phyloP scores from a whole-genome alignment of 1,140 invertebrate genomes.

The Macrobrachium rosenbergii region DNA sequence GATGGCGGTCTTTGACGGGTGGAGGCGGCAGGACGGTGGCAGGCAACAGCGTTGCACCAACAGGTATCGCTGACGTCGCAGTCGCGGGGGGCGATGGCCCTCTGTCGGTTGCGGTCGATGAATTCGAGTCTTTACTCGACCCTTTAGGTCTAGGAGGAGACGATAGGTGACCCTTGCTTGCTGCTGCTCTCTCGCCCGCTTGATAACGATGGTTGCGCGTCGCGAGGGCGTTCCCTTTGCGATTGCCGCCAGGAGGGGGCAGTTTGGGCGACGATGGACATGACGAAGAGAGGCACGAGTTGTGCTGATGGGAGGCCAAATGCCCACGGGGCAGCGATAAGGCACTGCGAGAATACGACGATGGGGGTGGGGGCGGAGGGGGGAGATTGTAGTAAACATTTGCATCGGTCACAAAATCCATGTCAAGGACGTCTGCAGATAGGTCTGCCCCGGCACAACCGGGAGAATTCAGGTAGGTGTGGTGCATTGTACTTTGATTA shows the following conservation, averaged over 20 bases:
- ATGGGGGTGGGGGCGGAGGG: conserved; percentile 31
- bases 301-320: conserved; percentile 13
- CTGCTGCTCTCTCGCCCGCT: neutral
- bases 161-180: neutral
- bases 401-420: conserved; percentile 47
- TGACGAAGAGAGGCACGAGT: conserved; percentile 29
- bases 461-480: conserved; percentile 7
- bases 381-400: conserved; percentile 56
- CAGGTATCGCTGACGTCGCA: neutral
- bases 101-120: no score
- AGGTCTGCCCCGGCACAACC: neutral
- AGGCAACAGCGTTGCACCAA: no score
- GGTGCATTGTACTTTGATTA: neutral
- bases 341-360: conserved; percentile 21
- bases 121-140: no score
- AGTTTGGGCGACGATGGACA: conserved; percentile 51
- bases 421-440: conserved; percentile 10
- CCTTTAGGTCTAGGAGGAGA: no score
- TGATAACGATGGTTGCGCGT: neutral
- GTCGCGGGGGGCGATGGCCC: neutral
- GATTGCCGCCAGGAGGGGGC: neutral
- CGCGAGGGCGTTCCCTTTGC: neutral
- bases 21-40: neutral
- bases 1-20: neutral
- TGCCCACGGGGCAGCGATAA: conserved; percentile 35